These are phyloP conservation scores for Neostethus bicornis DNA, from an alignment of 2,797 vertebrate genomes.

Conservation along the genomic window DNA sequence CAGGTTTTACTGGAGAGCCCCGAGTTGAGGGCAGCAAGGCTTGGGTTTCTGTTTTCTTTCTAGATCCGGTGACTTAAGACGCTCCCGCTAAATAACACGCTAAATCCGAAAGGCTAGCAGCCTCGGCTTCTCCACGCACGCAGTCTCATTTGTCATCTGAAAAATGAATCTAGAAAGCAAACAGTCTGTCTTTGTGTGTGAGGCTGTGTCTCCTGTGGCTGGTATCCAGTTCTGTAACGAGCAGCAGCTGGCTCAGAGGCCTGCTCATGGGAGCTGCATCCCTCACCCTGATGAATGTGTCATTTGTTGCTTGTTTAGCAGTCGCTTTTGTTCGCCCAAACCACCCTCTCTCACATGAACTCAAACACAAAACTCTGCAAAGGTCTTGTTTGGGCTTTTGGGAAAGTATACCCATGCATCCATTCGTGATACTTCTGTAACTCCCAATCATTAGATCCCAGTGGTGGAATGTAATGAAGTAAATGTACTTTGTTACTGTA, in stretches of 20 bases:
- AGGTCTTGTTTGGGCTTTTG: conserved; percentile 32
- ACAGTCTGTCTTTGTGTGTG: conserved; percentile 73
- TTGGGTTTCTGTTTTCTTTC: conserved; percentile 78
- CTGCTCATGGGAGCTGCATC: conserved; percentile 65
- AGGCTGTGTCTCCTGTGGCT: conserved; percentile 61
- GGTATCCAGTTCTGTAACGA: conserved; percentile 73
- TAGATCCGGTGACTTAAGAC: conserved; percentile 68
- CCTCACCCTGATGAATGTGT: conserved; percentile 71
- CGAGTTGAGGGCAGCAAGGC: conserved; percentile 47
- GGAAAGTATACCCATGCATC: conserved; percentile 30
- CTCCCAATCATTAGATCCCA: no score
- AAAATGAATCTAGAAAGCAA: conserved; percentile 70
- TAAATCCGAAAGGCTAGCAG: conserved; percentile 39
- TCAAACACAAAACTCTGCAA: conserved; percentile 10
- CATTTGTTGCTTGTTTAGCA: conserved; percentile 75
- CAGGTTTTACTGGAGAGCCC: conserved; percentile 59
- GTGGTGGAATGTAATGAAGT: no score
- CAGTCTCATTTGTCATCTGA: conserved; percentile 68
- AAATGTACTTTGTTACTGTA: no score
- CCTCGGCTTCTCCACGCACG: conserved; percentile 17
- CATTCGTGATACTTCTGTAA: conserved; percentile 45
- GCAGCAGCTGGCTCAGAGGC: conserved; percentile 76
- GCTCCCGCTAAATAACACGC: conserved; percentile 42
- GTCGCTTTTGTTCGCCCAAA: conserved; percentile 61
- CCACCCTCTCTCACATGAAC: conserved; percentile 20